phyloP scores from a whole-genome alignment of 2,888 invertebrate genomes.

The Dermolepida albohirtum region DNA sequence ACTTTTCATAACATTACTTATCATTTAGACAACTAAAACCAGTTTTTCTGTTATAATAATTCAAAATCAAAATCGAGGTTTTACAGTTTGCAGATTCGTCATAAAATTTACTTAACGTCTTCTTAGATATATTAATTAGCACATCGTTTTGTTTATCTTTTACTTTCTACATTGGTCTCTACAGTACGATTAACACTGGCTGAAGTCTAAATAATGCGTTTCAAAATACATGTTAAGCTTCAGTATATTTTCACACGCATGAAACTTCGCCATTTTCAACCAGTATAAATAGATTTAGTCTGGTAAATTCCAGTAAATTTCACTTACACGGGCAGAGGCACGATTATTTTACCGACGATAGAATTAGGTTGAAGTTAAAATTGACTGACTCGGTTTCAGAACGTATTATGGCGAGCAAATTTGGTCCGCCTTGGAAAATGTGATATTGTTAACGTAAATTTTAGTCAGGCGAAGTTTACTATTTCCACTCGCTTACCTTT shows the following conservation, averaged over 20 bases:
- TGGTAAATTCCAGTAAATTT: constrained; percentile 11
- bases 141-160: too few relatives aligned
- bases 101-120: too few relatives aligned
- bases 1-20: too few relatives aligned
- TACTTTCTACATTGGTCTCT: background rate
- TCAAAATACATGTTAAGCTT: background rate
- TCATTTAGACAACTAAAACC: too few relatives aligned
- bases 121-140: too few relatives aligned
- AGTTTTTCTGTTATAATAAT: too few relatives aligned
- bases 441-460: background rate
- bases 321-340: background rate
- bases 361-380: constrained; percentile 19
- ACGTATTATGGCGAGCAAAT: background rate
- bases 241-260: constrained; percentile 1
- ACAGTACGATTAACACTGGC: background rate
- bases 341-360: constrained; percentile 14
- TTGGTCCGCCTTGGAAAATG: constrained; percentile 17
- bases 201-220: background rate
- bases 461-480: too few relatives aligned
- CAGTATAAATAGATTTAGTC: constrained; percentile 21
- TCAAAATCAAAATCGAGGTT: too few relatives aligned
- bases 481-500: too few relatives aligned
- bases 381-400: background rate
- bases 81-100: too few relatives aligned
- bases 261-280: background rate